Conservation (phyloP, 2,888 invertebrate species). For the Cheilosia variabilis region DNA sequence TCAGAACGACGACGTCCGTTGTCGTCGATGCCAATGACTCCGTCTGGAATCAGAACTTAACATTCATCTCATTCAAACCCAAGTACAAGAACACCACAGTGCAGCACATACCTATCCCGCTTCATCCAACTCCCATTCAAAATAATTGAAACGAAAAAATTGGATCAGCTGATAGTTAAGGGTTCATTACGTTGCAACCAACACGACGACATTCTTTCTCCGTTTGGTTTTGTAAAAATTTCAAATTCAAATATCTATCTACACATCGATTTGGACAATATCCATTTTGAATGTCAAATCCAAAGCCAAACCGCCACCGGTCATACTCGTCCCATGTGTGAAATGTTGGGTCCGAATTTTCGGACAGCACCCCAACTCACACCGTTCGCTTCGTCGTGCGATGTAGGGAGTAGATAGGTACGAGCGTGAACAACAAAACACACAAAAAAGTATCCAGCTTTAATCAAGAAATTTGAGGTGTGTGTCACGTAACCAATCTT, state of each 20-base stretch:
- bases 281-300: slow-evolving; percentile 65
- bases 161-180: slow-evolving; percentile 76
- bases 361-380: slow-evolving; percentile 9
- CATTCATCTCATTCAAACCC: slow-evolving; percentile 61
- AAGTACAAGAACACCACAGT: not conserved
- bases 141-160: slow-evolving; percentile 81
- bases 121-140: slow-evolving; percentile 72
- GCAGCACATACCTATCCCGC: not conserved
- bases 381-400: slow-evolving; percentile 7
- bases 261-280: slow-evolving; percentile 50
- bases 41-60: slow-evolving; percentile 66
- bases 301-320: slow-evolving; percentile 1
- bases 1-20: slow-evolving; percentile 21
- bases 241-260: slow-evolving; percentile 66
- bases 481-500: slow-evolving; percentile 75
- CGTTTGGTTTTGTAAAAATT: slow-evolving; percentile 62
- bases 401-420: not conserved
- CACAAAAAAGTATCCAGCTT: slow-evolving; percentile 37
- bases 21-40: slow-evolving; percentile 63
- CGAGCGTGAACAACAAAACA: slow-evolving; percentile 22
- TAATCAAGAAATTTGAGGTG: slow-evolving; percentile 76
- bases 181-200: not conserved
- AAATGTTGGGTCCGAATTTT: slow-evolving; percentile 29
- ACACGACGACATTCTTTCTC: slow-evolving; percentile 24
- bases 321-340: slow-evolving; percentile 43